Conservation (phyloP, 2,797 vertebrate genomes). For the Chloroceryle amazona region DNA sequence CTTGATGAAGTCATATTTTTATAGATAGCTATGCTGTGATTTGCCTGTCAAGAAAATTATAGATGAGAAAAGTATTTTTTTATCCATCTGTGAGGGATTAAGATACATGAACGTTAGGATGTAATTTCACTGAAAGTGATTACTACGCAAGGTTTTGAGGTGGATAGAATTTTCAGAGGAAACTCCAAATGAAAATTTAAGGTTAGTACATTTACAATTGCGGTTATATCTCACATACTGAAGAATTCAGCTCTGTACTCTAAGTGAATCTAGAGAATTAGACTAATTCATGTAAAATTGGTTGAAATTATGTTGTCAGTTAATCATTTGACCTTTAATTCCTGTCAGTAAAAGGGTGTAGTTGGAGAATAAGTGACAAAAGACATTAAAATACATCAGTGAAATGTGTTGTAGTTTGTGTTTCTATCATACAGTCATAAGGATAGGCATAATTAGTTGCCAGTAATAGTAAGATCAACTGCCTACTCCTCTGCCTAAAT, state of each 20-base stretch:
- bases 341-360: background rate
- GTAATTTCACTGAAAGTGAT: background rate
- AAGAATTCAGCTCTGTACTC: background rate
- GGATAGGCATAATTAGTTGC: background rate
- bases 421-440: background rate
- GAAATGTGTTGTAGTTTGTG: background rate
- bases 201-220: background rate
- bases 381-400: background rate
- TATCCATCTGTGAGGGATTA: background rate
- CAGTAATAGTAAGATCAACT: background rate
- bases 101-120: background rate
- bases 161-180: background rate
- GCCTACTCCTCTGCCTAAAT: background rate
- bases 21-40: background rate
- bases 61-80: background rate
- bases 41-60: background rate
- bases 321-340: slow-evolving; percentile 54
- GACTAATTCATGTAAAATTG: slow-evolving; percentile 12
- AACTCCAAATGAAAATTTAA: background rate
- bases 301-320: slow-evolving; percentile 50
- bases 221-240: background rate
- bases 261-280: slow-evolving; percentile 10
- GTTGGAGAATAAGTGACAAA: background rate
- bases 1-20: background rate
- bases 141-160: background rate